phyloP scores from a whole-genome alignment of 2,797 vertebrate species.

The Smutsia temminckii region DNA sequence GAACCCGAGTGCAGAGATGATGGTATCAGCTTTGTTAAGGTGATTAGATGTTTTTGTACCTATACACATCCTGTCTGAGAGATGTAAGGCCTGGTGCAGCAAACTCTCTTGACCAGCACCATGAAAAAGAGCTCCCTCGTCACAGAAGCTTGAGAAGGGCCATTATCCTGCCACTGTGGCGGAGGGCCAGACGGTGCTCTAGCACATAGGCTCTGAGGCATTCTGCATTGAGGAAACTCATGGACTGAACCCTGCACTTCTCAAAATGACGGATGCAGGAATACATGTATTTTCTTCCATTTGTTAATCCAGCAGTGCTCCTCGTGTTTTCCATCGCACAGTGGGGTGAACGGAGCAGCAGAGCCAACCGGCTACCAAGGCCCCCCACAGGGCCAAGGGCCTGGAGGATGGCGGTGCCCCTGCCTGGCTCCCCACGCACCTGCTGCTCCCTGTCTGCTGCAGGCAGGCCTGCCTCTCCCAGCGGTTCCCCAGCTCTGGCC shows the following conservation, averaged over 20 bases:
- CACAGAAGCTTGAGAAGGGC: not conserved
- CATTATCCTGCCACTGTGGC: not conserved
- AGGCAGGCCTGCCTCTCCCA: not conserved
- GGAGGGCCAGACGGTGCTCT: not conserved
- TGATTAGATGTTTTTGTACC: not conserved
- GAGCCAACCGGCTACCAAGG: not conserved
- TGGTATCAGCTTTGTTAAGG: not conserved
- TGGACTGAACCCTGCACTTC: not conserved
- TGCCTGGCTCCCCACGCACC: no score
- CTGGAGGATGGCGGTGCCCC: fast-evolving
- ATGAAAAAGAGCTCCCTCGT: not conserved
- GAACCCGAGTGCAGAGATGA: not conserved
- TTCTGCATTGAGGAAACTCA: not conserved
- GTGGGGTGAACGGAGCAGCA: not conserved
- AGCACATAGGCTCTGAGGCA: not conserved
- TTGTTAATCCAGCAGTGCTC: not conserved
- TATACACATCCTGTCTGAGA: not conserved
- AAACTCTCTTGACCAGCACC: not conserved
- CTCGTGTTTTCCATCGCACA: not conserved
- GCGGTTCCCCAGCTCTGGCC: not conserved
- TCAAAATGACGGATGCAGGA: not conserved
- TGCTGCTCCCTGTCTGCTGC: no score
- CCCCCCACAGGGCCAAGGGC: not conserved
- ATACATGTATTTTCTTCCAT: not conserved
- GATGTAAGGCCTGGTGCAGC: not conserved